Evolutionary conservation across 2,888 invertebrate species (phyloP), one percentile per base, ranked within the genome.

Genomic region (Nomada goodeniana): DNA sequence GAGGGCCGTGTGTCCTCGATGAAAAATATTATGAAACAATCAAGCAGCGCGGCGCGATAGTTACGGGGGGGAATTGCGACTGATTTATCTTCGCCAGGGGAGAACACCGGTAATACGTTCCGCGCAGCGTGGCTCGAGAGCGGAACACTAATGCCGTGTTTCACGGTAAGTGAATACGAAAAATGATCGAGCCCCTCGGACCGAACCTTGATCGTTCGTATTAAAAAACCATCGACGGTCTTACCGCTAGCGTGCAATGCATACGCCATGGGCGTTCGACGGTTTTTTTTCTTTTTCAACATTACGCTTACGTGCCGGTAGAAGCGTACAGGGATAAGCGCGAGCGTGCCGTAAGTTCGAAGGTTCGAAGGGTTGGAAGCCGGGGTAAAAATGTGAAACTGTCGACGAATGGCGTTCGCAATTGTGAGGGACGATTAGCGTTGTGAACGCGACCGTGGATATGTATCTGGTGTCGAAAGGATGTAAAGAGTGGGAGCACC

Each of bases 131-230:
- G 59, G 64, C 29, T 70, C 72, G 67, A 20, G 47, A 67, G 69
- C 60, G 36, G 69, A 73, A 64, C 77, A 76, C 61, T 55, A 68
- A 59, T 67, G 59, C 68, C 55, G 81, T 75, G 82, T 82, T 85
- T 85, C 85, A 85, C 82, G 85, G 78, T 85, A 85, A 82, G 73
- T 85, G 85, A 77, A 85, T 85, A 77, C 82, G 72, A 82, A 82
- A 85, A 85, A 85, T 76, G 68, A 77, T 72, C 77, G 60, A 81
- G 65, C 70, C 69, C 69, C 78, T 67, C 79, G 71, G 76, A 63
- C 55, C 76, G 71, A 71, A 82, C 74, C 74, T 76, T 76, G 72
- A 67, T 76, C 60, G 68, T n/a, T 60, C 55, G 76, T 75, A 77
- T 82, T 76, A 74, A 74, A 82, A 82, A 80, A 75, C 4, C 67